Percentiles rank a stretch among this genome's conserved stretches.
Conservation (phyloP, 1,140 invertebrate species). For the Anastrepha obliqua region DNA sequence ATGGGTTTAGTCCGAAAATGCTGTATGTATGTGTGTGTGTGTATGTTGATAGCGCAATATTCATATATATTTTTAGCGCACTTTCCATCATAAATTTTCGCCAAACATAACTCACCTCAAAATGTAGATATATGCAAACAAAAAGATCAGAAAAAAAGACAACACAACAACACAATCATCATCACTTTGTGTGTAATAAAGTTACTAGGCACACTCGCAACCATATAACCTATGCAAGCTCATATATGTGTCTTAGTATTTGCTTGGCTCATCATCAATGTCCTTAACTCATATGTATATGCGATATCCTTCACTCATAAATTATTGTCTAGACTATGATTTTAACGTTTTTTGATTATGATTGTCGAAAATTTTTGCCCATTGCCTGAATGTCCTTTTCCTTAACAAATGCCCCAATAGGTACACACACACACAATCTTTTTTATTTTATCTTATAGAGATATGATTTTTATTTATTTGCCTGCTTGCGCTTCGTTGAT, state of each 20-base stretch:
- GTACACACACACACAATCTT: neutral
- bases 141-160: conserved; percentile 31
- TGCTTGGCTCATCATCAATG: conserved; percentile 41
- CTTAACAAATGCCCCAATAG: neutral
- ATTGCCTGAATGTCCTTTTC: conserved; percentile 35
- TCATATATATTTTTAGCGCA: conserved; percentile 38
- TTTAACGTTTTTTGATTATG: conserved; percentile 75
- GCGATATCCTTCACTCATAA: conserved; percentile 67
- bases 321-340: conserved; percentile 75
- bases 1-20: neutral
- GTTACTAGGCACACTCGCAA: neutral
- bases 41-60: neutral
- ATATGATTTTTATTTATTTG: conserved; percentile 46
- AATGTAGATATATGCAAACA: neutral
- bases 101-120: neutral
- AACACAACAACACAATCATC: conserved; percentile 33
- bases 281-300: conserved; percentile 38
- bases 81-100: neutral
- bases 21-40: neutral
- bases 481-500: conserved; percentile 18
- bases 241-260: conserved; percentile 12
- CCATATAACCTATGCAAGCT: neutral
- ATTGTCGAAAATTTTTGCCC: conserved; percentile 60
- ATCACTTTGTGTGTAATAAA: conserved; percentile 36
- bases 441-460: conserved; percentile 44